These are phyloP conservation scores for Rhynchophorus ferrugineus DNA, from an alignment of 1,140 invertebrate genomes.

Conservation along the genomic window DNA sequence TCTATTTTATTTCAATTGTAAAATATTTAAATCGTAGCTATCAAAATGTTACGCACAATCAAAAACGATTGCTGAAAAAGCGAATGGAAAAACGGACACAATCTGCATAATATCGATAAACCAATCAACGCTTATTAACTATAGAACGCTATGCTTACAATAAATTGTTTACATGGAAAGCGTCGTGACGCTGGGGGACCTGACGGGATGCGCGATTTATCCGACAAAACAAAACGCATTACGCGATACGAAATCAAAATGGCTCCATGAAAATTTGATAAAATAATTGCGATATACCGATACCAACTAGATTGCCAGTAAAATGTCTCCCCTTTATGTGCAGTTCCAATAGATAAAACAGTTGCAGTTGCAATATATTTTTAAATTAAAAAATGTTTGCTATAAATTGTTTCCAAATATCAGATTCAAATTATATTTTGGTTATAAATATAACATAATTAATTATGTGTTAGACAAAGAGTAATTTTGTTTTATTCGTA, in stretches of 20 bases:
- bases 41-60: no score
- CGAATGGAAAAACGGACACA: background rate
- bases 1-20: no score
- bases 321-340: slow-evolving; percentile 14
- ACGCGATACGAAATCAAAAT: slow-evolving; percentile 16
- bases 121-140: background rate
- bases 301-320: slow-evolving; percentile 16
- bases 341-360: slow-evolving; percentile 17
- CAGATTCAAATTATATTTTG: no score
- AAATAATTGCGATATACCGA: slow-evolving; percentile 21
- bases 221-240: slow-evolving; percentile 15
- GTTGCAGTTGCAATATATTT: slow-evolving; percentile 9
- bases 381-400: slow-evolving; percentile 2
- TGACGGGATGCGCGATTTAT: slow-evolving; percentile 3
- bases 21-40: no score
- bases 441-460: no score
- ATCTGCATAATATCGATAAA: background rate
- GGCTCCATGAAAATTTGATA: slow-evolving; percentile 22
- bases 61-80: background rate
- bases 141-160: background rate
- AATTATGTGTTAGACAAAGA: no score
- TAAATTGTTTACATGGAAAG: background rate
- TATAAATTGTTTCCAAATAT: no score
- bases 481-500: no score
- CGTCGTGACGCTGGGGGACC: background rate